Conservation (phyloP, 2,888 invertebrate species). For the Keiferia lycopersicella region DNA sequence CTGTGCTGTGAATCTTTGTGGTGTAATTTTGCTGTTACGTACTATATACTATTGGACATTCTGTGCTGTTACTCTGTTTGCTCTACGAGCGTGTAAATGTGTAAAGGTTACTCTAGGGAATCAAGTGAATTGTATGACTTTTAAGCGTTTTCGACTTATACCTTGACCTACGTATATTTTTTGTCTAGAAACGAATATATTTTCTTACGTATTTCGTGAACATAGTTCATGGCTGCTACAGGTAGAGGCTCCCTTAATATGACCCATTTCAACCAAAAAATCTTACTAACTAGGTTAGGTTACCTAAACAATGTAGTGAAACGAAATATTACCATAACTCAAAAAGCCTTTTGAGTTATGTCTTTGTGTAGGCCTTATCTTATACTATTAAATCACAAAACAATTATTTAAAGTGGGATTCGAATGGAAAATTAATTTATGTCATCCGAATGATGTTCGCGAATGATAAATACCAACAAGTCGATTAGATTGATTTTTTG, state of each 20-base stretch:
- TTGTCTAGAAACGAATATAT: constrained; percentile 17
- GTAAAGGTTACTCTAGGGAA: constrained; percentile 7
- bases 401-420: too few species aligned
- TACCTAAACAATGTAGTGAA: too few species aligned
- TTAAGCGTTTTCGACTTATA: constrained; percentile 6
- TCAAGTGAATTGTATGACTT: constrained; percentile 9
- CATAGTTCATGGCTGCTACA: constrained; percentile 21
- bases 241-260: constrained; percentile 3
- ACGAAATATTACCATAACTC: too few species aligned
- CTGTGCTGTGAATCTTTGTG: constrained; percentile 60
- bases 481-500: constrained; percentile 41
- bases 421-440: too few species aligned
- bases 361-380: too few species aligned
- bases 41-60: neutral
- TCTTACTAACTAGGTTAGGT: too few species aligned
- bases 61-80: neutral
- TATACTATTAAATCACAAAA: too few species aligned
- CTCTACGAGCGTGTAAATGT: constrained; percentile 16
- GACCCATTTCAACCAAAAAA: neutral
- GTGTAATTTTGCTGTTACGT: constrained; percentile 37
- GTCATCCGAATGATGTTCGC: too few species aligned
- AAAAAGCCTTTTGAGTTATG: too few species aligned
- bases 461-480: too few species aligned
- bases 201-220: constrained; percentile 19
- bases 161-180: constrained; percentile 12